A percentile compares a stretch with the other conserved stretches of the same genome.
phyloP scores from a whole-genome alignment of 2,888 invertebrate genomes.

The Dryobotodes eremita region DNA sequence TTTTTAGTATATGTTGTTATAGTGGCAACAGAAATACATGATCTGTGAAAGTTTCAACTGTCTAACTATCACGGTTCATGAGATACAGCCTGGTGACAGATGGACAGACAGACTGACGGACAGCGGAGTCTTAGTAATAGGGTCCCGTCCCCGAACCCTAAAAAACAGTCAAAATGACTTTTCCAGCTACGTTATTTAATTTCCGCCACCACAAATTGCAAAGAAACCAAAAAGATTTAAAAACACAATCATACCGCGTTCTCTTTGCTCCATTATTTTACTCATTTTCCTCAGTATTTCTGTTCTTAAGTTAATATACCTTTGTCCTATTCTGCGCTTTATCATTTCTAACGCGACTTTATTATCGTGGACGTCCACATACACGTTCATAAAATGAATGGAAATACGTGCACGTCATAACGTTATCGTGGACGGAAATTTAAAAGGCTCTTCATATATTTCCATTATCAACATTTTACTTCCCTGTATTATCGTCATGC shows the following conservation, averaged over 20 bases:
- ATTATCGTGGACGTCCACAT: too few relatives aligned
- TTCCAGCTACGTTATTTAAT: background rate
- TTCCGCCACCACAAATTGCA: background rate
- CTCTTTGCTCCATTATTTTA: too few relatives aligned
- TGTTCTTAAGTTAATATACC: background rate
- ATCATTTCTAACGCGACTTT: too few relatives aligned
- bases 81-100: too few relatives aligned
- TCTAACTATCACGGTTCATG: too few relatives aligned
- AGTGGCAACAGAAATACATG: too few relatives aligned
- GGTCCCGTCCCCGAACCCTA: too few relatives aligned
- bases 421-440: background rate
- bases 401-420: background rate
- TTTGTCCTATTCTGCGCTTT: background rate
- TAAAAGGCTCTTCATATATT: background rate
- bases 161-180: background rate
- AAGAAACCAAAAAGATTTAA: background rate
- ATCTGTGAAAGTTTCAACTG: too few relatives aligned
- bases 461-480: background rate
- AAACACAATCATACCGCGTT: background rate
- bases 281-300: background rate
- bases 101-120: too few relatives aligned
- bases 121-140: too few relatives aligned
- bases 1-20: too few relatives aligned
- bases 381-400: background rate
- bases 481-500: background rate